Evolutionary conservation across 2,113 vertebrate species (phyloP).

Genomic region (Vanacampus margaritifer): DNA sequence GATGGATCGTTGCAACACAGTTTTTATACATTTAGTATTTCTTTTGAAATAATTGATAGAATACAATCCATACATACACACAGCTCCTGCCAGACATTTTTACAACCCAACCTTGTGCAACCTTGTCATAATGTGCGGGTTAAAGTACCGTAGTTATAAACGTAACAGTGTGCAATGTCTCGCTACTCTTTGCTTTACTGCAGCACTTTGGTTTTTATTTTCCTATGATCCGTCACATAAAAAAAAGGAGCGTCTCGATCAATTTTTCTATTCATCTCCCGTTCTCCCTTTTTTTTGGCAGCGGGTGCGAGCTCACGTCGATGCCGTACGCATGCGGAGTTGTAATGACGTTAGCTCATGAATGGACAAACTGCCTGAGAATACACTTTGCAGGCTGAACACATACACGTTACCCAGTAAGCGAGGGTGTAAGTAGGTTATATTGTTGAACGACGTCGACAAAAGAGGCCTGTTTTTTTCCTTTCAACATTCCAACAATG

Average conservation of each 20-base stretch:
- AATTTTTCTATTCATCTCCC: constrained; percentile 53
- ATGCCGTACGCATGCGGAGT: no score
- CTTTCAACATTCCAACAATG: no score
- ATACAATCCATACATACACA: not conserved
- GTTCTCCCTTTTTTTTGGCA: constrained; percentile 24
- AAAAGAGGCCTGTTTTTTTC: no score
- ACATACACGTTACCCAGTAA: not conserved
- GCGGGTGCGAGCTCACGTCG: constrained; percentile 30
- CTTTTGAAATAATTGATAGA: not conserved
- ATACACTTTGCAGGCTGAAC: constrained; percentile 24
- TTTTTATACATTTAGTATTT: not conserved
- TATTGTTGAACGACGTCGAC: not conserved
- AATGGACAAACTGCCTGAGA: constrained; percentile 53
- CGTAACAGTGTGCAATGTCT: not conserved
- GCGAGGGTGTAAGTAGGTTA: not conserved
- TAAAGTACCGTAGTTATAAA: not conserved
- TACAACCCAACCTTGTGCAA: not conserved
- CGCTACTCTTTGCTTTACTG: not conserved
- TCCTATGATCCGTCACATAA: constrained; percentile 21
- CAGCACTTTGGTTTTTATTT: constrained; percentile 2
- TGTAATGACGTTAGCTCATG: constrained; percentile 56
- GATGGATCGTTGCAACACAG: not conserved
- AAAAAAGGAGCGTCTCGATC: constrained; percentile 30
- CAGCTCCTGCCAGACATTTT: not conserved
- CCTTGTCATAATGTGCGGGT: not conserved